These are phyloP conservation scores for Gymnoscelis rufifasciata DNA, from an alignment of 2,888 invertebrate genomes.

Conservation along the genomic window DNA sequence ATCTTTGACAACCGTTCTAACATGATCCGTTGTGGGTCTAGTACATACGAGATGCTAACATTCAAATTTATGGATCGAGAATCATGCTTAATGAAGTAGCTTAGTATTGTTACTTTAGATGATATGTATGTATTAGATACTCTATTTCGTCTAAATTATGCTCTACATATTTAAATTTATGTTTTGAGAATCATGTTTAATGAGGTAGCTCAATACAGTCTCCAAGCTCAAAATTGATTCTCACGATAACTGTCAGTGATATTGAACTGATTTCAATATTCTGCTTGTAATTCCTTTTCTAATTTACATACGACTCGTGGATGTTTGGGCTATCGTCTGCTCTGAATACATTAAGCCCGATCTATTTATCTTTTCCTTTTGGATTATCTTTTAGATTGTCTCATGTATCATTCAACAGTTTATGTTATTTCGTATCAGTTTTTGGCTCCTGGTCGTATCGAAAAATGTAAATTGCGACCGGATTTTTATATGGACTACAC, in stretches of 20 bases:
- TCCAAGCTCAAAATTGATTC: slow-evolving; percentile 51
- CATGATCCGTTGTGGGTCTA: slow-evolving; percentile 23
- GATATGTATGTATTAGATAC: no score
- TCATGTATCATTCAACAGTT: slow-evolving; percentile 70
- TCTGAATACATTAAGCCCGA: slow-evolving; percentile 26
- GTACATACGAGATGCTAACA: slow-evolving; percentile 44
- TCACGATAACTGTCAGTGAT: slow-evolving; percentile 37
- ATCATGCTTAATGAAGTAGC: slow-evolving; percentile 69
- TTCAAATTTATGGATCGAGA: slow-evolving; percentile 71
- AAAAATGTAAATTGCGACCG: slow-evolving; percentile 62
- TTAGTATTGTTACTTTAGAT: slow-evolving; percentile 55
- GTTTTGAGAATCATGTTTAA: slow-evolving; percentile 69
- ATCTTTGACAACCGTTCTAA: slow-evolving; percentile 29
- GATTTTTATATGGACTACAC: slow-evolving; percentile 50
- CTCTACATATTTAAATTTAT: slow-evolving; percentile 66
- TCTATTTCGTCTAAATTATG: no score
- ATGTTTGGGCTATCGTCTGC: slow-evolving; percentile 17
- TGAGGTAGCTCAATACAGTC: slow-evolving; percentile 65
- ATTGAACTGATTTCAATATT: slow-evolving; percentile 25
- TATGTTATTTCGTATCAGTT: slow-evolving; percentile 53
- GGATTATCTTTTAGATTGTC: slow-evolving; percentile 23
- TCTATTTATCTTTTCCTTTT: slow-evolving; percentile 18
- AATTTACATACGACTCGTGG: slow-evolving; percentile 25
- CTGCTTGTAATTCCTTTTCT: slow-evolving; percentile 23
- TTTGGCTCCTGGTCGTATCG: slow-evolving; percentile 66